These are phyloP conservation scores for Alouatta palliata DNA, from an alignment of 2,113 vertebrate genomes.

Conservation along the genomic window DNA sequence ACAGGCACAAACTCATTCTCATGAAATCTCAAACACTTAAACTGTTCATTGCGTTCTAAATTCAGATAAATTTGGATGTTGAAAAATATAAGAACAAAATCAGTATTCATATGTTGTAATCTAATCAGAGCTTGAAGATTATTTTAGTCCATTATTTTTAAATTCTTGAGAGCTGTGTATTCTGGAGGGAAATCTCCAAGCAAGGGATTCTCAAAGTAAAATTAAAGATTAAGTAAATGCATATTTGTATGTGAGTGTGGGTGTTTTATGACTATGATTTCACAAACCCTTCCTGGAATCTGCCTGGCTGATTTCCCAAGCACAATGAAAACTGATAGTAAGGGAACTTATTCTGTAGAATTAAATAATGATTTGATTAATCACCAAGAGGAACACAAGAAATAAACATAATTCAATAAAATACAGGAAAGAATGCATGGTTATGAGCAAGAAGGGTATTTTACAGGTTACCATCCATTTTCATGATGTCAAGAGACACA, in stretches of 20 bases:
- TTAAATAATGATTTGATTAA: neutral
- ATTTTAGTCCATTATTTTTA: neutral
- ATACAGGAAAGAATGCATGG: neutral
- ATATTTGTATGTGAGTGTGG: neutral
- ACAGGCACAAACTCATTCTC: neutral
- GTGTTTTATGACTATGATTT: neutral
- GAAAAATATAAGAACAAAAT: neutral
- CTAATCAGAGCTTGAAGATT: neutral
- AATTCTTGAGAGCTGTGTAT: neutral
- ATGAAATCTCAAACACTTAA: neutral
- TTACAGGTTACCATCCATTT: neutral
- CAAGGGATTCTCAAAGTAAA: neutral
- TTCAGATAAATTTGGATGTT: neutral
- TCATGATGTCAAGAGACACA: neutral
- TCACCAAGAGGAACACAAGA: neutral
- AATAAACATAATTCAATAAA: constrained; percentile 15
- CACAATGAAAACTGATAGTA: neutral
- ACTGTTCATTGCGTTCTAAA: neutral
- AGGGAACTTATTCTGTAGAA: neutral
- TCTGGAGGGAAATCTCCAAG: neutral
- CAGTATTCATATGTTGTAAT: neutral
- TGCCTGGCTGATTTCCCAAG: neutral
- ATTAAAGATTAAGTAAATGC: neutral
- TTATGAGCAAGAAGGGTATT: neutral
- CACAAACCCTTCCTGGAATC: neutral